These are phyloP conservation scores for Branchinecta sandiegonensis DNA, from an alignment of 2,888 invertebrate genomes.

Conservation along the genomic window DNA sequence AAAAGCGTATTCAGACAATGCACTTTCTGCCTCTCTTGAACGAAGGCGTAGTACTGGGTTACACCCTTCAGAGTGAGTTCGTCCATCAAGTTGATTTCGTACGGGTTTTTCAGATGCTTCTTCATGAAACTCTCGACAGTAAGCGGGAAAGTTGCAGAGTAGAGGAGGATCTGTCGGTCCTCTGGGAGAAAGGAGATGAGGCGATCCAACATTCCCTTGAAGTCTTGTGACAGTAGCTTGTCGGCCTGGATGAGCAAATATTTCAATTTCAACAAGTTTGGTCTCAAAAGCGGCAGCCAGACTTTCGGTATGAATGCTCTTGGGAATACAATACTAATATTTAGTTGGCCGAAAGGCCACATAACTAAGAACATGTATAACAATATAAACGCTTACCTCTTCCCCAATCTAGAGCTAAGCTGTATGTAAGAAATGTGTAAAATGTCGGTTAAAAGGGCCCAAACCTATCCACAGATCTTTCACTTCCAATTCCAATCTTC, in stretches of 20 bases:
- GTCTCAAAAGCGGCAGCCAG: background rate
- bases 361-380: too few species aligned
- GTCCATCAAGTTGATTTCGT: constrained; percentile 99
- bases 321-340: constrained; percentile 17
- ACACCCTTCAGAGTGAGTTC: constrained; percentile 97
- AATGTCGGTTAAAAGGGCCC: too few species aligned
- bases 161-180: constrained; percentile 92
- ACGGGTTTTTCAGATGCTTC: constrained; percentile 91
- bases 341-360: background rate
- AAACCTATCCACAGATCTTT: too few species aligned
- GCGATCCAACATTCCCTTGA: constrained; percentile 96
- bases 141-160: constrained; percentile 96
- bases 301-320: background rate
- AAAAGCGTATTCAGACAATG: constrained; percentile 99
- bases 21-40: constrained; percentile 98
- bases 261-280: background rate
- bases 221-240: constrained; percentile 96
- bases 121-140: constrained; percentile 98
- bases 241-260: constrained; percentile 49
- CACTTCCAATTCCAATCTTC: too few species aligned
- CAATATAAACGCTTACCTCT: too few species aligned
- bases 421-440: too few species aligned
- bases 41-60: constrained; percentile 99
- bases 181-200: constrained; percentile 83
- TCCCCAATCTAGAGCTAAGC: too few species aligned